Conservation (phyloP, 37 sponge, comb jelly and placozoan genomes). For the Aphrocallistes beatrix region DNA sequence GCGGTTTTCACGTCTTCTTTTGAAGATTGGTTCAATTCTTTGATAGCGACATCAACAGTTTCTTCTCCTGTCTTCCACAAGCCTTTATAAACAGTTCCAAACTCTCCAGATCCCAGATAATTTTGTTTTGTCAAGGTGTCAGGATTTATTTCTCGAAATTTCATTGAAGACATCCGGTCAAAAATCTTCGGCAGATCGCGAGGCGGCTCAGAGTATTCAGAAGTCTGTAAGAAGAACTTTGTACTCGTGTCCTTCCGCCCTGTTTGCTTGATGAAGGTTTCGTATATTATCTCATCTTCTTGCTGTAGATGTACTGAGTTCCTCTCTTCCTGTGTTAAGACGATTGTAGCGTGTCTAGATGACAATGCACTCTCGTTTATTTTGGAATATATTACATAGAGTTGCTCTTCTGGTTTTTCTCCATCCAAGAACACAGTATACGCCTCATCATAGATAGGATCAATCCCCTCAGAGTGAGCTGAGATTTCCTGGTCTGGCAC, state of each 20-base stretch:
- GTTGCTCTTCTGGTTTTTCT: background rate
- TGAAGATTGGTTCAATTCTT: background rate
- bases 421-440: background rate
- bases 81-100: conserved; percentile 28
- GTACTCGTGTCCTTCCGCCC: background rate
- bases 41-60: conserved; percentile 24
- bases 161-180: background rate
- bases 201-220: background rate
- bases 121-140: background rate
- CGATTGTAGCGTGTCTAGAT: background rate
- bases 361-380: background rate
- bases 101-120: conserved; percentile 21
- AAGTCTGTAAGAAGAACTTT: background rate
- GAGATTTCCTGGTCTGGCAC: too few relatives aligned
- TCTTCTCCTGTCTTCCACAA: conserved; percentile 20
- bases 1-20: background rate
- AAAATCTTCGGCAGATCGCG: conserved; percentile 1
- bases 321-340: background rate
- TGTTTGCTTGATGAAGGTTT: background rate
- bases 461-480: too few relatives aligned
- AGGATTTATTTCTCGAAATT: conserved; percentile 8
- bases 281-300: background rate
- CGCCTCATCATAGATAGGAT: too few relatives aligned
- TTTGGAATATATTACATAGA: background rate
- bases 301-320: background rate